Evolutionary conservation across 2,888 invertebrate genomes (phyloP).

Genomic region (Lacanobia wlatinum): DNA sequence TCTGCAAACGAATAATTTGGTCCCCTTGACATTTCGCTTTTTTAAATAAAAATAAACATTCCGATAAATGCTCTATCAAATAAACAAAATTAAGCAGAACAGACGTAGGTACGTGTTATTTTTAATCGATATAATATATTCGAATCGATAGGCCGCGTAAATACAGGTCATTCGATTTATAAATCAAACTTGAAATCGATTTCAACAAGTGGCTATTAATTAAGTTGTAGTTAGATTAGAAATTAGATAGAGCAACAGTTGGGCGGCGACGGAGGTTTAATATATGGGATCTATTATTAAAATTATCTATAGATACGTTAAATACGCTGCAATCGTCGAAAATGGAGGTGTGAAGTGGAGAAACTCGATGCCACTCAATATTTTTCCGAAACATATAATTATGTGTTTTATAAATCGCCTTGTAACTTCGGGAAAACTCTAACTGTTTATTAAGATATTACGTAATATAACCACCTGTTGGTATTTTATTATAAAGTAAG

Average conservation of each 20-base stretch:
- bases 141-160: conserved; percentile 82
- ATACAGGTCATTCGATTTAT: conserved; percentile 89
- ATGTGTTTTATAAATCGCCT: conserved; percentile 57
- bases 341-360: conserved; percentile 77
- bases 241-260: conserved; percentile 86
- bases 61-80: conserved; percentile 64
- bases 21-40: conserved; percentile 78
- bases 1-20: conserved; percentile 56
- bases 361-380: conserved; percentile 71
- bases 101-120: conserved; percentile 69
- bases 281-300: conserved; percentile 78
- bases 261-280: conserved; percentile 83
- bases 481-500: conserved; percentile 48
- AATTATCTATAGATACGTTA: conserved; percentile 60
- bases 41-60: conserved; percentile 60
- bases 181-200: conserved; percentile 90
- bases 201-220: conserved; percentile 91
- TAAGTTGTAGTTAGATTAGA: conserved; percentile 90
- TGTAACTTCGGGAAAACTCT: conserved; percentile 66
- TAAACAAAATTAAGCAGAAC: conserved; percentile 75
- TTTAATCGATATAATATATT: conserved; percentile 82
- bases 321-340: conserved; percentile 64
- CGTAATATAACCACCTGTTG: conserved; percentile 68
- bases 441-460: conserved; percentile 65
- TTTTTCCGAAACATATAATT: conserved; percentile 70